A percentile compares a stretch with the other conserved stretches of the same genome.
Conservation (phyloP, 2,797 vertebrate genomes). For the Scleropages formosus region DNA sequence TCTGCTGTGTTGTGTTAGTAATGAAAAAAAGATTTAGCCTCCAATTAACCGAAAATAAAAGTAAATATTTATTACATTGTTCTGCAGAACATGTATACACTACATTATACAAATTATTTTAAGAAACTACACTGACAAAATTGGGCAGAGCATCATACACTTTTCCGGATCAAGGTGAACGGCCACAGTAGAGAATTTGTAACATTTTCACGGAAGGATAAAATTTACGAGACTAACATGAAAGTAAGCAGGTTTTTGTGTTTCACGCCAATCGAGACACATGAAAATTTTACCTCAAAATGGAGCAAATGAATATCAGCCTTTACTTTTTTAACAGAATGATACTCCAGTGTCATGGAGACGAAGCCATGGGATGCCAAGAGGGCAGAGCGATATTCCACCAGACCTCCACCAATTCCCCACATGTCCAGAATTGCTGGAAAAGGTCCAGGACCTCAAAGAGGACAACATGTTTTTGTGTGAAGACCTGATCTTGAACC, state of each 20-base stretch:
- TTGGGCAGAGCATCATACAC: too few species aligned
- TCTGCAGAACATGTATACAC: too few species aligned
- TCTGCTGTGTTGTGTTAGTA: too few species aligned
- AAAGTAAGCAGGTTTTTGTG: neutral
- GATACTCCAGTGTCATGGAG: constrained; percentile 45
- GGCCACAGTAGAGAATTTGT: too few species aligned
- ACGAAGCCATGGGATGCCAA: constrained; percentile 52
- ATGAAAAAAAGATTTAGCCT: too few species aligned
- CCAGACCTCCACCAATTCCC: constrained; percentile 52
- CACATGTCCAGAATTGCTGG: constrained; percentile 50
- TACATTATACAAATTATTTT: too few species aligned
- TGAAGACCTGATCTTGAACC: neutral
- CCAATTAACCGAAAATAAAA: too few species aligned
- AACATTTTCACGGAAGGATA: neutral
- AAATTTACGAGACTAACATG: neutral
- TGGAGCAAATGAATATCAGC: neutral
- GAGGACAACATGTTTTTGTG: neutral
- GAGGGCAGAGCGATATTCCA: constrained; percentile 52
- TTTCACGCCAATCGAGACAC: too few species aligned
- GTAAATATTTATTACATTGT: too few species aligned
- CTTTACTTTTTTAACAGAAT: constrained; percentile 9
- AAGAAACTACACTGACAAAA: too few species aligned
- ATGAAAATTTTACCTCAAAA: constrained; percentile 43
- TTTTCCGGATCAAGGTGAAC: too few species aligned
- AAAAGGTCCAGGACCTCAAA: constrained; percentile 44